A percentile compares a stretch with the other conserved stretches of the same genome.
phyloP scores from a whole-genome alignment of 2,888 invertebrate species.

The Acronicta aceris region DNA sequence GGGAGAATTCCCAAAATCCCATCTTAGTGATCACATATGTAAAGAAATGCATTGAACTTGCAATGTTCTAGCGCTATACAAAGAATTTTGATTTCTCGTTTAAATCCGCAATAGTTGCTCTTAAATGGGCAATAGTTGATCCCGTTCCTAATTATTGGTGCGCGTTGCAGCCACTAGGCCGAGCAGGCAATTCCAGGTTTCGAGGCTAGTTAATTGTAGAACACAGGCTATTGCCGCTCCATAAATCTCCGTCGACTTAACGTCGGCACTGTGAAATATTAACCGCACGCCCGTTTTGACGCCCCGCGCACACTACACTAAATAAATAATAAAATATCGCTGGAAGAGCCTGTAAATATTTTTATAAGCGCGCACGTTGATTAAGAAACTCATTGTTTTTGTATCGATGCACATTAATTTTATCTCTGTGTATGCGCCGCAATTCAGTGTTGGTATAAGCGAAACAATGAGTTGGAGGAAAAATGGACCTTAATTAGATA shows the following conservation, averaged over 20 bases:
- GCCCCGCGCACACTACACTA: constrained; percentile 71
- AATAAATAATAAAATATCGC: constrained; percentile 77
- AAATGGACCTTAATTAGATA: constrained; percentile 44
- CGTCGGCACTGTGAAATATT: constrained; percentile 86
- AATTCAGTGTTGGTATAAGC: constrained; percentile 30
- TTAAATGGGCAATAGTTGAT: constrained; percentile 33
- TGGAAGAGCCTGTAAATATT: constrained; percentile 65
- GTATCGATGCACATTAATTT: constrained; percentile 49
- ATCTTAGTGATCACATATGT: no score
- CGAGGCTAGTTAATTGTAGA: constrained; percentile 82
- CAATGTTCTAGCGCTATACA: constrained; percentile 5
- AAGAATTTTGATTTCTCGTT: constrained; percentile 21
- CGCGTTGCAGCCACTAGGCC: constrained; percentile 39
- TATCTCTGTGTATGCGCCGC: constrained; percentile 49
- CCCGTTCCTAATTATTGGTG: constrained; percentile 44
- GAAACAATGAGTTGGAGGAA: constrained; percentile 36
- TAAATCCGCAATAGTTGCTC: constrained; percentile 36
- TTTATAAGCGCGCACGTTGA: constrained; percentile 45
- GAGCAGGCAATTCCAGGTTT: constrained; percentile 46
- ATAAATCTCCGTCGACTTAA: constrained; percentile 87
- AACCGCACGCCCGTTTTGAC: constrained; percentile 85
- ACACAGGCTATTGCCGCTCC: constrained; percentile 78
- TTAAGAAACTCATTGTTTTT: constrained; percentile 55
- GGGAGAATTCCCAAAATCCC: no score
- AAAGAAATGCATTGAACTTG: background rate